These are phyloP conservation scores for Halcyon smyrnensis DNA, from an alignment of 2,797 vertebrate species.

Conservation along the genomic window DNA sequence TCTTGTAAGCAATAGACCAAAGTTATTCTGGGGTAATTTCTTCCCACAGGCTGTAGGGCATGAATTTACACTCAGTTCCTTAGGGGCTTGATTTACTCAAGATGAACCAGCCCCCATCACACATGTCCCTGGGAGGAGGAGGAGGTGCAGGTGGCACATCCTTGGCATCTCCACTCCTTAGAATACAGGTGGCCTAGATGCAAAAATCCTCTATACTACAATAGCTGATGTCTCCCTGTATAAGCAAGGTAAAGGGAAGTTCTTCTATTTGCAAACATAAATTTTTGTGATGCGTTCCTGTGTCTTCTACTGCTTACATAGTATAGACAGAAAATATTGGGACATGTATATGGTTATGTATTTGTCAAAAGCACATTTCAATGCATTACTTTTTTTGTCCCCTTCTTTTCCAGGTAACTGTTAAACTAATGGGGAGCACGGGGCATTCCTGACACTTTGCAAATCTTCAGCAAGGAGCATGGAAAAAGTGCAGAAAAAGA, in stretches of 20 bases:
- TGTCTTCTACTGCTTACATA: not conserved
- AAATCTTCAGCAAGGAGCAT: not conserved
- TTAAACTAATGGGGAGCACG: not conserved
- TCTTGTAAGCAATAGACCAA: not conserved
- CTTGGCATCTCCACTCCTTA: not conserved
- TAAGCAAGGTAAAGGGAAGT: not conserved
- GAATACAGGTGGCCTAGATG: not conserved
- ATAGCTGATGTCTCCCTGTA: not conserved
- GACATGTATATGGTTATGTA: not conserved
- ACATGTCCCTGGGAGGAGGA: not conserved
- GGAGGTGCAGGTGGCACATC: not conserved
- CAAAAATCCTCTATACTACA: not conserved
- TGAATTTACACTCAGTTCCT: not conserved
- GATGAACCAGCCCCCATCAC: not conserved
- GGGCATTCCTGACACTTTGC: not conserved
- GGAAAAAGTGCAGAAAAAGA: not conserved
- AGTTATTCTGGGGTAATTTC: not conserved
- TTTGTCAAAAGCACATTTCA: not conserved
- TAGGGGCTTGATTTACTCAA: not conserved
- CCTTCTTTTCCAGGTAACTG: not conserved
- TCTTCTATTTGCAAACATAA: not conserved
- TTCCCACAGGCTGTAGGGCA: not conserved
- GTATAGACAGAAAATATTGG: not conserved
- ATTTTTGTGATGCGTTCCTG: not conserved
- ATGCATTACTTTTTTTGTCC: not conserved